Percentiles rank a stretch among this genome's conserved stretches.
These are phyloP conservation scores for Periophthalmodon schlosseri DNA, from an alignment of 2,113 vertebrate species.

Conservation along the genomic window DNA sequence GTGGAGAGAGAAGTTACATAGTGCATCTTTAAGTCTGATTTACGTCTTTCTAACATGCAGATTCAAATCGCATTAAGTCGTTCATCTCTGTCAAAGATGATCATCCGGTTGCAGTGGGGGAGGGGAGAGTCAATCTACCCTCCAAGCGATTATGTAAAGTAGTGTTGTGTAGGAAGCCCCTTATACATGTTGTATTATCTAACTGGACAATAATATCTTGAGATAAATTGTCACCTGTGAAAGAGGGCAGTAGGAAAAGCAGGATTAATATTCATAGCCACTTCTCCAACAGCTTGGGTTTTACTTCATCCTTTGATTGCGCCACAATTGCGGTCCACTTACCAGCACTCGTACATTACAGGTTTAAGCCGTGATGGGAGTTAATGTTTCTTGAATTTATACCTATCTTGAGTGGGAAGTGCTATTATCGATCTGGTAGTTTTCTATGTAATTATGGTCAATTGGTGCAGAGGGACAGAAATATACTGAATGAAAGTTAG, in stretches of 20 bases:
- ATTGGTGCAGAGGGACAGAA: not conserved
- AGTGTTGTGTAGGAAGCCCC: conserved; percentile 8
- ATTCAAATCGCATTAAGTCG: conserved; percentile 19
- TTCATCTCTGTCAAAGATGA: conserved; percentile 8
- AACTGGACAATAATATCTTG: conserved; percentile 14
- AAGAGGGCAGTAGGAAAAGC: not conserved
- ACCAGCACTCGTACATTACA: not conserved
- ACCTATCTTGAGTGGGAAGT: not conserved
- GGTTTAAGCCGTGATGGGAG: not conserved
- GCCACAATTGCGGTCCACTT: conserved; percentile 4
- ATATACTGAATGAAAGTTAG: not conserved
- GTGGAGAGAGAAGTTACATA: no score
- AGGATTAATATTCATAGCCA: conserved; percentile 19
- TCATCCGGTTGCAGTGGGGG: conserved; percentile 30
- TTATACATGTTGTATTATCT: not conserved
- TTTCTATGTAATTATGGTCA: not conserved
- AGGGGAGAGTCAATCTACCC: conserved; percentile 31
- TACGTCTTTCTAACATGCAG: not conserved
- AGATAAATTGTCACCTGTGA: conserved; percentile 32
- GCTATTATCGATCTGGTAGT: not conserved
- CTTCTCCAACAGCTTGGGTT: conserved; percentile 30
- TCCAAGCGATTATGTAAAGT: conserved; percentile 33
- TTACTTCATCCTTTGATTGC: conserved; percentile 7
- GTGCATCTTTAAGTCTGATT: not conserved
- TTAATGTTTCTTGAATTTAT: not conserved